Evolutionary conservation across 2,797 vertebrate genomes (phyloP), one percentile per base, ranked within the genome.

Genomic region (Iguana delicatissima): DNA sequence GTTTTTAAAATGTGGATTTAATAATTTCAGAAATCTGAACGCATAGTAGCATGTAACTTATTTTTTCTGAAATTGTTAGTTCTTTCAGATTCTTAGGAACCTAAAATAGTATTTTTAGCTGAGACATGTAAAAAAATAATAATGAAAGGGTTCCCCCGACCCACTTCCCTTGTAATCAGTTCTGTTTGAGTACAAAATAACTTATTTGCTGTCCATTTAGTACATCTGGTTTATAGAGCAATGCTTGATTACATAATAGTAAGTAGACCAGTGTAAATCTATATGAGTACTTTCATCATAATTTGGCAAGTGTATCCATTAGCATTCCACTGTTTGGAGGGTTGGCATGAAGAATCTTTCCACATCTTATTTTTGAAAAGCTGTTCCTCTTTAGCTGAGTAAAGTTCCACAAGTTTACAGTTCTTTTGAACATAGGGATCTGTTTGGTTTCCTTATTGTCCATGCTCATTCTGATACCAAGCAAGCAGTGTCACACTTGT

Each of bases 11-110:
- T 86, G 35, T 89, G 86, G 79, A 79, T 80, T 77, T 87, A 81
- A 84, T 80, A 84, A 89, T 29, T 72, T 94, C 2, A 88, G 62
- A 81, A 89, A 73, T 29, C 52, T 91, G 29, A 79, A 4, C 84
- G 26, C 0, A 0, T 80, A 64, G 59, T 85, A 64, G 52, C 14
- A 64, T 46, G 42, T 80, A 73, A 76, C 42, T 46, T 89, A 87
- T 92, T 76, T 50, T 0, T 88, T 4, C 76, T 69, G 67, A 69
- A 69, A 42, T 9, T 88, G n/a, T 0, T 90, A 59, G 76, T 74
- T 42, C 22, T 91, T 38, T 10, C n/a, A 88, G 87, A 72, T n/a
- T 93, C 32, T 79, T 91, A 62, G 87, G 1, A 86, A 35, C 0
- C 55, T 92, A 67, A 92, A 82, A 62, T 64, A 83, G 38, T 20